A percentile compares a stretch with the other conserved stretches of the same genome.
Evolutionary conservation across 2,113 vertebrate genomes (phyloP).

Genomic region (Reinhardtius hippoglossoides): DNA sequence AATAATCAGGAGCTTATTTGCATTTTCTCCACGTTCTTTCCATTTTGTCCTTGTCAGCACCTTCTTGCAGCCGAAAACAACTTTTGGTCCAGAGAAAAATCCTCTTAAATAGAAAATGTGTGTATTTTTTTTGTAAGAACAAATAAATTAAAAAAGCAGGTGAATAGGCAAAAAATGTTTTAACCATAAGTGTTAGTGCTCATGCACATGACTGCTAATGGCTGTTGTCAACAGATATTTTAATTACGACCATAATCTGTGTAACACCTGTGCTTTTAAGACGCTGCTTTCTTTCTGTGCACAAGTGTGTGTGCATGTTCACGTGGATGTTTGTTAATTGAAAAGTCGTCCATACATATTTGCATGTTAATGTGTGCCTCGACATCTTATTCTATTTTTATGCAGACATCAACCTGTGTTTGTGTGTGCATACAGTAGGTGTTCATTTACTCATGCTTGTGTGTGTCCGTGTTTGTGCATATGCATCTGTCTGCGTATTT

Average conservation of each 20-base stretch:
- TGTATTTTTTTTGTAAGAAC: background rate
- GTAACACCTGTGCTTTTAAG: constrained; percentile 25
- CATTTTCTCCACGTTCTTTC: background rate
- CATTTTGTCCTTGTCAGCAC: background rate
- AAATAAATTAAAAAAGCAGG: constrained; percentile 13
- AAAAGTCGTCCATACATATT: constrained; percentile 48
- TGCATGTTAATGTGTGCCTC: constrained; percentile 27
- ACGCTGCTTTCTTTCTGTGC: background rate
- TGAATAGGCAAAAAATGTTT: constrained; percentile 17
- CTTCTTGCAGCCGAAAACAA: background rate
- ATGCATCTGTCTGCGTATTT: constrained; percentile 18
- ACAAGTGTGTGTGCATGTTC: background rate
- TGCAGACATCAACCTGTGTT: constrained; percentile 32
- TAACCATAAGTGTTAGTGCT: background rate
- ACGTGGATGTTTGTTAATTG: constrained; percentile 6
- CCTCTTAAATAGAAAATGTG: background rate
- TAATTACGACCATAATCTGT: constrained; percentile 34
- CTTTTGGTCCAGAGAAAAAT: background rate
- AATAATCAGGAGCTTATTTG: background rate
- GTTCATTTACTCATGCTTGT: constrained; percentile 28
- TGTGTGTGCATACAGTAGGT: constrained; percentile 17
- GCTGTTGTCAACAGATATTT: constrained; percentile 17
- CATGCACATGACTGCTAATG: constrained; percentile 26
- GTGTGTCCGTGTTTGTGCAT: constrained; percentile 13
- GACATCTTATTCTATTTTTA: constrained; percentile 28